Evolutionary conservation across 2,113 vertebrate genomes (phyloP), one percentile per base, ranked within the genome.

Genomic region (Pterocles burchelli): DNA sequence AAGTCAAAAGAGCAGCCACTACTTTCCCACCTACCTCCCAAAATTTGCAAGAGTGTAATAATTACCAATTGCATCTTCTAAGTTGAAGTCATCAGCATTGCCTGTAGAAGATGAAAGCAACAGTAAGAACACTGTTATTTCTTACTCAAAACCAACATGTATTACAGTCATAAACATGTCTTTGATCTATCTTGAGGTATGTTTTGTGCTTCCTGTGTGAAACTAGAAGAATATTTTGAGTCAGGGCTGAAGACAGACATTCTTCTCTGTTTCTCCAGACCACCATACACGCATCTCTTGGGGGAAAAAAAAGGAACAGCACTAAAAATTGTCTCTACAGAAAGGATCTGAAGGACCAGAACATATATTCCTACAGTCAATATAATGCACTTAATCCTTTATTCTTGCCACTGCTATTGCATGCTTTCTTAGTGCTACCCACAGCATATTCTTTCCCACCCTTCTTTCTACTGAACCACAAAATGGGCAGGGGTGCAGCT

Each of bases 51-150:
- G 15, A 77, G 38, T 49, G 21, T 63, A 78, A 57, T 91, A 95
- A 71, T 93, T 93, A 91, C 85, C 73, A 4, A 96, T 0, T 48
- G 94, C 95, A 25, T 96, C 91, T 61, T 1, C 6, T 77, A 97
- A 91, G 13, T 0, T 9, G 2, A 97, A 88, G 31, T 73, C 57
- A 1, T 34, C 79, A 14, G 1, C 0, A 57, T 82, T 6, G 5
- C 95, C 95, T 96, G 76, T 9, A 38, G 16, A 96, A 75, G 54
- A 95, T 15, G 22, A 84, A 95, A 88, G 45, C 36, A 95, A 85
- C 41, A 79, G n/a, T 95, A 85, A 90, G n/a, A 48, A 72, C 8
- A 48, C 1, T 49, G 13, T 1, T 65, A 82, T 75, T 88, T 65
- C 57, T 57, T 81, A 67, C 34, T 79, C 26, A 85, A 72, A 91